Evolutionary conservation across 2,888 invertebrate genomes (phyloP), one percentile per base, ranked within the genome.

Genomic region (Tanaodytes sp.): DNA sequence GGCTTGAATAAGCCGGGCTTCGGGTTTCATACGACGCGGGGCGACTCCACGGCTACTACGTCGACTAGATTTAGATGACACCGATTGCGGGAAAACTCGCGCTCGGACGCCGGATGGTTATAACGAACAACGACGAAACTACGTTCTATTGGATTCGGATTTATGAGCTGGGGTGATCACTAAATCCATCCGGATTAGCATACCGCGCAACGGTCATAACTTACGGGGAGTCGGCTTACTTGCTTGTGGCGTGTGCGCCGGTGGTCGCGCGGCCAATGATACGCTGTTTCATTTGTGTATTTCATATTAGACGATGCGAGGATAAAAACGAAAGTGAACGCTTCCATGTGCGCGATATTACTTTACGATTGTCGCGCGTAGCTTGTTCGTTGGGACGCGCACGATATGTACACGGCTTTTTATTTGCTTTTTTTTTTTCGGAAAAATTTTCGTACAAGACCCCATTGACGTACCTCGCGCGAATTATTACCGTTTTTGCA

Each of bases 141-240:
- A n/a, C n/a, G n/a, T n/a, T n/a, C n/a, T n/a, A n/a, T n/a, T n/a
- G n/a, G n/a, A n/a, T n/a, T n/a, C 71, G 67, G 76, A 80, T 81
- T 82, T 81, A 82, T 78, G 80, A 71, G 72, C 67, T 71, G 73
- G 71, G 74, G 73, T 74, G 76, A 75, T 76, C 77, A 77, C 77
- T 82, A 82, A 82, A 82, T 82, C 82, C 81, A 82, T 82, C 79
- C 75, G 79, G 79, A 82, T 81, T 82, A 81, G 81, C 81, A 82
- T 82, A 80, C 77, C 75, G 70, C 72, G 77, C 75, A 77, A 78
- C 79, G 78, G 77, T 76, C 78, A 77, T 79, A 78, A 78, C 75
- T 79, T 78, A 80, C 71, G 52, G 61, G n/a, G 62, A 72, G 71
- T 67, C 64, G 45, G 57, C 61, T 64, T 48, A 59, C 67, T 63